Percentiles rank a stretch among this genome's conserved stretches.
phyloP scores from a whole-genome alignment of 2,113 vertebrate species.

The Elephas maximus region DNA sequence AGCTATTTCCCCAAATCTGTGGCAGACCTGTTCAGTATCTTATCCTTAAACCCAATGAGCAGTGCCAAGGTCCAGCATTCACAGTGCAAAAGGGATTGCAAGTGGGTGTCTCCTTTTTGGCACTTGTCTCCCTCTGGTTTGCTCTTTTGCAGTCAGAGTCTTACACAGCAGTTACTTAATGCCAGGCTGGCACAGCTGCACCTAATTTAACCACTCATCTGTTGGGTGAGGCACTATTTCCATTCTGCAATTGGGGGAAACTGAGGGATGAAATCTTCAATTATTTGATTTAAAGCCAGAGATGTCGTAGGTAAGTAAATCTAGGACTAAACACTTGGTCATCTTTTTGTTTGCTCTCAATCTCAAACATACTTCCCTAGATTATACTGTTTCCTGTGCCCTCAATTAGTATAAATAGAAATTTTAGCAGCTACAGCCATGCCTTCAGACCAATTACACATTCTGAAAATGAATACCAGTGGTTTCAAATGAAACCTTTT shows the following conservation, averaged over 20 bases:
- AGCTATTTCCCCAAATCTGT: background rate
- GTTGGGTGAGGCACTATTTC: slow-evolving; percentile 21
- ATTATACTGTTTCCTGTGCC: background rate
- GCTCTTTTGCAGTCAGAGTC: slow-evolving; percentile 37
- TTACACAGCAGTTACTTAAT: slow-evolving; percentile 33
- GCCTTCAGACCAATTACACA: slow-evolving; percentile 71
- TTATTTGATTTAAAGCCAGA: slow-evolving; percentile 44
- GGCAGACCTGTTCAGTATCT: background rate
- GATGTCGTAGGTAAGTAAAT: background rate
- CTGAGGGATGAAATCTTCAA: slow-evolving; percentile 56
- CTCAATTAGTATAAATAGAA: slow-evolving; percentile 38
- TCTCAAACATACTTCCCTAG: slow-evolving; percentile 13
- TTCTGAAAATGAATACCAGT: slow-evolving; percentile 74
- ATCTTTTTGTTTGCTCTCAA: slow-evolving; percentile 22
- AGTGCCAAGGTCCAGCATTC: background rate
- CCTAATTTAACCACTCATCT: slow-evolving; percentile 35
- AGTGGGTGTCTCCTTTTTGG: background rate
- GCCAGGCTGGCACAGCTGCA: slow-evolving; percentile 22
- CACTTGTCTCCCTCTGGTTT: background rate
- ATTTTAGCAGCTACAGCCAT: slow-evolving; percentile 57
- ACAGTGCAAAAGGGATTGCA: background rate
- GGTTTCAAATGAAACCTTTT: slow-evolving; percentile 53
- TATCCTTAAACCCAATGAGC: background rate
- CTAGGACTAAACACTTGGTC: background rate
- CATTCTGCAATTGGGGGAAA: slow-evolving; percentile 57